Percentiles rank a stretch among this genome's conserved stretches.
Conservation (phyloP, 2,888 invertebrate genomes). For the Glaucopsyche alexis region DNA sequence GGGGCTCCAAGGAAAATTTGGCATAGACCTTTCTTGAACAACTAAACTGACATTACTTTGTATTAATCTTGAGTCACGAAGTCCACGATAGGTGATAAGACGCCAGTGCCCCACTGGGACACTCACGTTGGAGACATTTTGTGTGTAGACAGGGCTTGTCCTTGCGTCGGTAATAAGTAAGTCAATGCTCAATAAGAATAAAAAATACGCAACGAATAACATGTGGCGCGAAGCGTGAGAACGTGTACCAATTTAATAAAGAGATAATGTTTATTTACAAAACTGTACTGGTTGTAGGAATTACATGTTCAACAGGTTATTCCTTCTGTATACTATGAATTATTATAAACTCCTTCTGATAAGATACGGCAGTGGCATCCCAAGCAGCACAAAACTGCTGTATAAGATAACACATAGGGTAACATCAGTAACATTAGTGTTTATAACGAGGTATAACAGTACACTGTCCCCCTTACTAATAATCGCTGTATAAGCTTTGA, state of each 20-base stretch:
- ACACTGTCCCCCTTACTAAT: too few species aligned
- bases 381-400: too few species aligned
- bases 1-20: background rate
- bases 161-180: conserved; percentile 31
- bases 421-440: too few species aligned
- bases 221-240: conserved; percentile 73
- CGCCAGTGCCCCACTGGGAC: background rate
- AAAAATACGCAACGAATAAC: conserved; percentile 70
- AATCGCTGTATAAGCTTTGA: too few species aligned
- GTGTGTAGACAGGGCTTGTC: background rate
- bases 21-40: too few species aligned
- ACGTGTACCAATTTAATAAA: conserved; percentile 61
- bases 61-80: background rate
- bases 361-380: too few species aligned
- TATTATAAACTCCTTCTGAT: background rate
- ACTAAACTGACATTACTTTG: too few species aligned
- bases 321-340: background rate
- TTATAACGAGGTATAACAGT: too few species aligned
- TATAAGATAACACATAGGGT: too few species aligned
- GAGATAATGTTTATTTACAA: conserved; percentile 53
- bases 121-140: background rate
- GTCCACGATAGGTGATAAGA: background rate
- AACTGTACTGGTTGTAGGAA: conserved; percentile 22
- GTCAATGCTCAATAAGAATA: conserved; percentile 57
- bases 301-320: background rate